These are phyloP conservation scores for Pyralis farinalis DNA, from an alignment of 2,888 invertebrate species.

Conservation along the genomic window DNA sequence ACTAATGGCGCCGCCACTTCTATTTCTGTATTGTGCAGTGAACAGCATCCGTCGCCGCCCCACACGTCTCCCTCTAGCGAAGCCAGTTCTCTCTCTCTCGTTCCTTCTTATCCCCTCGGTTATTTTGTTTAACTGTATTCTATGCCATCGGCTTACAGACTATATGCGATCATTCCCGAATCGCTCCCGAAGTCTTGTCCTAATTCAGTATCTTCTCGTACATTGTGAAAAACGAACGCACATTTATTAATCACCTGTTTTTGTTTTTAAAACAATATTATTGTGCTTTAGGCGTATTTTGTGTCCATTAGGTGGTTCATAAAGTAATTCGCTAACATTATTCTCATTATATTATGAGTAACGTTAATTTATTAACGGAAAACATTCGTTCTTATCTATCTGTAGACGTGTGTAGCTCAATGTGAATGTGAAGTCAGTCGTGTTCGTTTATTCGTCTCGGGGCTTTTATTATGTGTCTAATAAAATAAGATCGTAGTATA, in stretches of 20 bases:
- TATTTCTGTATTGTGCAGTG: constrained; percentile 55
- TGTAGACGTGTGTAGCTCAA: constrained; percentile 28
- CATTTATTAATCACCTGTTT: constrained; percentile 34
- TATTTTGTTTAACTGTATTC: constrained; percentile 23
- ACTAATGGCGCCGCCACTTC: constrained; percentile 50
- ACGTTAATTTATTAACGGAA: constrained; percentile 6
- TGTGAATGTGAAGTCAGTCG: constrained; percentile 26
- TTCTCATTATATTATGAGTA: constrained; percentile 8
- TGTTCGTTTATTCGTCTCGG: constrained; percentile 17
- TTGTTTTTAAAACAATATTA: constrained; percentile 21
- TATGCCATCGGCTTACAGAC: constrained; percentile 35
- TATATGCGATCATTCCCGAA: constrained; percentile 50
- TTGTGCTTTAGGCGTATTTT: neutral
- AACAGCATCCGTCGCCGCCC: constrained; percentile 58
- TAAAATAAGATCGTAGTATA: constrained; percentile 17
- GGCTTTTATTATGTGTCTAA: constrained; percentile 19
- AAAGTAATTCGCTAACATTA: neutral
- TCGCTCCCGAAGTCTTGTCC: constrained; percentile 46
- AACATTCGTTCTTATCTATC: constrained; percentile 25
- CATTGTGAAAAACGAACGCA: constrained; percentile 37
- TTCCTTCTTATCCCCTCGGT: constrained; percentile 27
- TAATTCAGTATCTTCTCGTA: constrained; percentile 46
- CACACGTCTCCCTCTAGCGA: constrained; percentile 28
- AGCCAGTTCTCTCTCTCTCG: constrained; percentile 40
- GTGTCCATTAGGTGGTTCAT: neutral